These are phyloP conservation scores for Leucopternis melanops DNA, from an alignment of 2,113 vertebrate genomes.

Conservation along the genomic window DNA sequence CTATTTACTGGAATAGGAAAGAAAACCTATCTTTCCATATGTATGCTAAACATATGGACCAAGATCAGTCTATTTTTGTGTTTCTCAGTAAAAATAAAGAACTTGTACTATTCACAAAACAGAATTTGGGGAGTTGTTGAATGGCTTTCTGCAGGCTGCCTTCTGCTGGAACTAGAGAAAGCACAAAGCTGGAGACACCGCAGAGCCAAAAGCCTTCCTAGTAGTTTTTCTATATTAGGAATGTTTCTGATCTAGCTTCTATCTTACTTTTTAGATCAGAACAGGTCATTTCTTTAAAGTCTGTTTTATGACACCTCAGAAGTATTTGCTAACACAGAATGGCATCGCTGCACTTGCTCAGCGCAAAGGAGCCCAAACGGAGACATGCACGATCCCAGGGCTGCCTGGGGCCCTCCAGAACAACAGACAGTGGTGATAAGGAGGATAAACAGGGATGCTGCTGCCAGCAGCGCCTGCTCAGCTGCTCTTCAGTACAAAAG, in stretches of 20 bases:
- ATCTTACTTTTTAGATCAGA: neutral
- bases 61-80: neutral
- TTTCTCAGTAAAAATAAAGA: neutral
- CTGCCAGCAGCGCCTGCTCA: too few relatives aligned
- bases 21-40: neutral
- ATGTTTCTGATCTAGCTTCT: neutral
- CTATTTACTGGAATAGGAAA: neutral
- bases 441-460: too few relatives aligned
- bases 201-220: neutral
- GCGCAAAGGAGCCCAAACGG: too few relatives aligned
- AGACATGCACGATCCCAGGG: too few relatives aligned
- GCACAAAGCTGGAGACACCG: neutral
- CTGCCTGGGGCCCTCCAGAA: too few relatives aligned
- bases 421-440: too few relatives aligned
- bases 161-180: neutral
- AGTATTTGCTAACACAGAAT: neutral
- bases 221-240: too few relatives aligned
- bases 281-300: neutral
- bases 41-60: neutral
- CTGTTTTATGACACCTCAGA: too few relatives aligned
- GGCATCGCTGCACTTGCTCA: too few relatives aligned
- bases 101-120: neutral
- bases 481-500: too few relatives aligned
- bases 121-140: accelerated
- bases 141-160: neutral